phyloP scores from a whole-genome alignment of 2,888 invertebrate genomes.

The Leucozona laternaria region DNA sequence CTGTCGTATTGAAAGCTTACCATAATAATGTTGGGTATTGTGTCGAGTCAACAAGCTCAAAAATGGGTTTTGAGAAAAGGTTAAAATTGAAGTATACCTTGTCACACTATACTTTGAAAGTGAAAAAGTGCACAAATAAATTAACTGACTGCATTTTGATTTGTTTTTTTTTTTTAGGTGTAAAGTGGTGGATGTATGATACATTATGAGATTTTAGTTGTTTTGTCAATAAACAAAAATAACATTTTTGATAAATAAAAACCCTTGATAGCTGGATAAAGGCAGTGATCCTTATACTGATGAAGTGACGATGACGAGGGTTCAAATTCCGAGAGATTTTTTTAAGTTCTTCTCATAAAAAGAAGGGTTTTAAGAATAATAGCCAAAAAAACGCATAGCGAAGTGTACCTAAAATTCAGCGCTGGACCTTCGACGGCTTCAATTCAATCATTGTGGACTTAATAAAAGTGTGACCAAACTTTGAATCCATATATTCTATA shows the following conservation, averaged over 20 bases:
- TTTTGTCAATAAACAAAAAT: neutral
- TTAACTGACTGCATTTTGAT: neutral
- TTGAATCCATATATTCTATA: too few species aligned
- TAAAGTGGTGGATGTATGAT: neutral
- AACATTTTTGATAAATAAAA: neutral
- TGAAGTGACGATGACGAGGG: too few species aligned
- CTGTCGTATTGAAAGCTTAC: neutral
- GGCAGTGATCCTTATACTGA: too few species aligned
- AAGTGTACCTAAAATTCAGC: too few species aligned
- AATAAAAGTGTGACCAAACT: too few species aligned
- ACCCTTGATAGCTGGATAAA: too few species aligned
- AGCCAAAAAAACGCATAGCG: too few species aligned
- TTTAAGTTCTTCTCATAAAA: too few species aligned
- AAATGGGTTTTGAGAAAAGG: slow-evolving; percentile 1
- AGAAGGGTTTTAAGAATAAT: too few species aligned
- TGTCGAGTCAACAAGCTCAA: slow-evolving; percentile 23
- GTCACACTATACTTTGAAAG: neutral
- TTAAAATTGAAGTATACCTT: neutral
- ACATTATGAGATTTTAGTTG: neutral
- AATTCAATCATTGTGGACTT: too few species aligned
- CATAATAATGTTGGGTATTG: neutral
- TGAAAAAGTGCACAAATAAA: slow-evolving; percentile 14
- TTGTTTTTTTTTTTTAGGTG: neutral
- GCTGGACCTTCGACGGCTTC: too few species aligned
- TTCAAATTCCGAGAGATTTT: too few species aligned